A percentile compares a stretch with the other conserved stretches of the same genome.
Evolutionary conservation across 2,113 vertebrate genomes (phyloP).

Genomic region (Microtus oregoni): DNA sequence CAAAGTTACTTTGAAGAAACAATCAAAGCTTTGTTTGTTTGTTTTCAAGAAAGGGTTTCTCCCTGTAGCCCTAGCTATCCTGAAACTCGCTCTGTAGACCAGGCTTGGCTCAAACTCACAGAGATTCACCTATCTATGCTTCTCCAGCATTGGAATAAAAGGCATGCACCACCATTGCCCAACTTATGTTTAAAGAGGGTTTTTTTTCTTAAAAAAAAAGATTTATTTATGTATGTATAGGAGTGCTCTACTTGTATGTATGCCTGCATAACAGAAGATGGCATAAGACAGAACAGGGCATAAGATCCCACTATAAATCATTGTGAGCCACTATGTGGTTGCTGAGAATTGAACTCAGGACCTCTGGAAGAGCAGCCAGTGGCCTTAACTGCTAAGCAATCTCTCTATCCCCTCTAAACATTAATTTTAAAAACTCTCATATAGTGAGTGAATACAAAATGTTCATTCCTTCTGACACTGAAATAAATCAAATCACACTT

Average conservation of each 20-base stretch:
- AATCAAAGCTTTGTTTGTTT: not conserved
- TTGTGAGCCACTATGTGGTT: not conserved
- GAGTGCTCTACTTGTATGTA: not conserved
- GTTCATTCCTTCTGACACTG: constrained; percentile 33
- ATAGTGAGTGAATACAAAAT: constrained; percentile 26
- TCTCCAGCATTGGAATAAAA: not conserved
- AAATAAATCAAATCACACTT: constrained; percentile 54
- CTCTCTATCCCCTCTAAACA: not conserved
- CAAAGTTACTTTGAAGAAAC: not conserved
- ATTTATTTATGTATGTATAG: not conserved
- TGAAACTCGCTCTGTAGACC: not conserved
- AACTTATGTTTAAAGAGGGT: not conserved
- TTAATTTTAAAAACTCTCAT: not conserved
- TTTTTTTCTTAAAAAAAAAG: not conserved
- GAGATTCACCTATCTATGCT: not conserved
- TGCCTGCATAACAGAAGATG: not conserved
- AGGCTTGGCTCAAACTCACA: not conserved
- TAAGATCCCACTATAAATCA: not conserved
- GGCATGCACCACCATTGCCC: not conserved
- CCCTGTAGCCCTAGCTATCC: not conserved
- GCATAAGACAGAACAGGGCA: not conserved
- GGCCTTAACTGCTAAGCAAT: not conserved
- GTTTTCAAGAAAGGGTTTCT: not conserved
- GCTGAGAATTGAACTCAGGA: not conserved
- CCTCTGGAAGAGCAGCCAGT: not conserved